phyloP scores from a whole-genome alignment of 2,113 vertebrate species.

The Andinoacara biseriatus region DNA sequence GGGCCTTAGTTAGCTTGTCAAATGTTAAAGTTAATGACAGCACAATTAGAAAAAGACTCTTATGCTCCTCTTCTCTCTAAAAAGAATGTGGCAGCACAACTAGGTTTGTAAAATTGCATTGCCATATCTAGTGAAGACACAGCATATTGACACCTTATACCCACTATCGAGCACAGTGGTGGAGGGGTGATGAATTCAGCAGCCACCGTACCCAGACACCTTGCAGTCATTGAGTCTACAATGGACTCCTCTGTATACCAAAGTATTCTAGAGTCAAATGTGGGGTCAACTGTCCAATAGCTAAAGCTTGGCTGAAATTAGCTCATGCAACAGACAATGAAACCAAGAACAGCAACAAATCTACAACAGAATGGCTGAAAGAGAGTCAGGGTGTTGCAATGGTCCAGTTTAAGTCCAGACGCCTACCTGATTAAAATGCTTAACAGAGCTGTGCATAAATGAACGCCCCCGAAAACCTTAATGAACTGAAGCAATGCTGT shows the following conservation, averaged over 20 bases:
- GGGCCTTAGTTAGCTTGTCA: not conserved
- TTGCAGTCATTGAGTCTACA: not conserved
- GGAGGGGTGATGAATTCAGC: not conserved
- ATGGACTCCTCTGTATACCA: not conserved
- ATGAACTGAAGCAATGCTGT: not conserved
- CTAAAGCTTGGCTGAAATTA: not conserved
- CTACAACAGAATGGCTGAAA: not conserved
- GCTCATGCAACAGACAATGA: not conserved
- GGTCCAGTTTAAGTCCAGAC: not conserved
- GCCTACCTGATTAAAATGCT: not conserved
- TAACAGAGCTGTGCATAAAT: not conserved
- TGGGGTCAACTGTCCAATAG: not conserved
- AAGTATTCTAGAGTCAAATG: not conserved
- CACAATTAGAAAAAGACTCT: not conserved
- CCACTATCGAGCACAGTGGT: not conserved
- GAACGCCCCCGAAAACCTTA: not conserved
- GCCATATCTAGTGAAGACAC: not conserved
- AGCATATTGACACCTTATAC: not conserved
- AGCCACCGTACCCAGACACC: not conserved
- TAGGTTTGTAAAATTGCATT: not conserved
- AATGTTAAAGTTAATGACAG: not conserved
- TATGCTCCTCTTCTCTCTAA: not conserved
- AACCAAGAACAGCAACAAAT: not conserved
- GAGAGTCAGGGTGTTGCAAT: not conserved
- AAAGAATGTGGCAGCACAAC: not conserved